Percentiles rank a stretch among this genome's conserved stretches.
Evolutionary conservation across 2,888 invertebrate genomes (phyloP).

Genomic region (Oxycera nigricornis): DNA sequence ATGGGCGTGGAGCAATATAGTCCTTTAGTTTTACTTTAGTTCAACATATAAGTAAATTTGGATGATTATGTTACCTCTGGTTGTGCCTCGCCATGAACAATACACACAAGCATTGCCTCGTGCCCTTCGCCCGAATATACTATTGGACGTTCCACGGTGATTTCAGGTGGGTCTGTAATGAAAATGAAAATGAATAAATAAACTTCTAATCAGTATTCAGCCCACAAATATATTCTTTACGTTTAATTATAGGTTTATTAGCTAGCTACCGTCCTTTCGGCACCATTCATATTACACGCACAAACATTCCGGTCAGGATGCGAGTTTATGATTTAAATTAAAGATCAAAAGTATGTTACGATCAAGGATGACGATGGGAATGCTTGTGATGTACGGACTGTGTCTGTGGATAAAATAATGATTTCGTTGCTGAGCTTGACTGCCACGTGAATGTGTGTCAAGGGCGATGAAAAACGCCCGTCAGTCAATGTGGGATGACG

Average conservation of each 20-base stretch:
- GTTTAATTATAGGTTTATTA: constrained; percentile 41
- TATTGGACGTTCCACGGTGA: constrained; percentile 67
- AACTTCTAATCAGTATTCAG: constrained; percentile 30
- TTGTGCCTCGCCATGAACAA: constrained; percentile 72
- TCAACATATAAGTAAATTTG: constrained; percentile 25
- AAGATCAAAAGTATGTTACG: constrained; percentile 7
- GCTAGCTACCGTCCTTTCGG: neutral
- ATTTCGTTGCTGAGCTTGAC: too few species aligned
- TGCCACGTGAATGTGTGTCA: too few species aligned
- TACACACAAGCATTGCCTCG: constrained; percentile 72
- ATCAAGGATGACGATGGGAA: neutral
- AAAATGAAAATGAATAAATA: constrained; percentile 40
- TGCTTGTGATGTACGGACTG: too few species aligned
- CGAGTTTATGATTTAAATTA: neutral
- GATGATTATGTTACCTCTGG: constrained; percentile 66
- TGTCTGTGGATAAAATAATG: too few species aligned
- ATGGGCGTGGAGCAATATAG: neutral
- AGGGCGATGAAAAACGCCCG: too few species aligned
- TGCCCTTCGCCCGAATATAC: constrained; percentile 73
- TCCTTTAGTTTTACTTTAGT: neutral
- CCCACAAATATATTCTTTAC: constrained; percentile 37
- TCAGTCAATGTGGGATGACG: too few species aligned
- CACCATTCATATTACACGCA: constrained; percentile 1
- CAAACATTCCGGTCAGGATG: constrained; percentile 17
- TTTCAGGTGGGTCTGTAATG: constrained; percentile 61